Base-by-base conservation (phyloP, 2,797 vertebrate genomes). In the Clamator glandarius region DNA sequence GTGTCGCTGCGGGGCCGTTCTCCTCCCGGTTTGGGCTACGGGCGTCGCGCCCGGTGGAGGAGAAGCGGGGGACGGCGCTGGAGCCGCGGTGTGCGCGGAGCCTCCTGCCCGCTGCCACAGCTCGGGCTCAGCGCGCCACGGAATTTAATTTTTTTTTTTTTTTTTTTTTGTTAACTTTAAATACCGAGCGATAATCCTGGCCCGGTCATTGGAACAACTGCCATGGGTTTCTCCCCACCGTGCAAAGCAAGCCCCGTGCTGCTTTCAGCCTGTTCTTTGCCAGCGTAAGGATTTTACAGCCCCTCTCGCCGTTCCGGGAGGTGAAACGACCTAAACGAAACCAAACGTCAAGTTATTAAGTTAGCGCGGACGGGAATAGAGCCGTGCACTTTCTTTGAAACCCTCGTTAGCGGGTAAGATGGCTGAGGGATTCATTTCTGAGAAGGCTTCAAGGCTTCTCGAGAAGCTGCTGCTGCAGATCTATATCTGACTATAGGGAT, bases 401-500 rank as follows among this genome's bases (percentile, higher is more conserved):
- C 73, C 73, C 87, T 85, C 78, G 84, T 87, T 89, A 89, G 85
- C 83, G 48, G 2, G 2, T 72, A 59, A 93, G 70, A 77, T 33
- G 48, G 93, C 94, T 33, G 74, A 84, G 91, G 94, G 95, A 76
- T 91, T 93, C 6, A 36, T 96, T 97, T 97, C 97, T 97, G 95
- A 97, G 97, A 97, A 97, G 44, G 73, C 87, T 58, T 95, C 39
- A 94, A 81, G 86, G 94, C 91, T 96, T 96, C 95, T 97, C 93
- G 66, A 88, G 51, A 83, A 90, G 86, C 92, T 84, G 80, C 93
- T 94, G 81, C 94, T 94, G 86, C 92, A 89, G 91, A 96, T 97
- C 97, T 96, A 96, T 97, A 97, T 96, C 81, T 94, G 94, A 93
- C 96, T 92, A 25, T 64, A 92, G 92, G 95, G 93, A 96, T 96